A percentile compares a stretch with the other conserved stretches of the same genome.
These are phyloP conservation scores for Macroramphosus scolopax DNA, from an alignment of 2,797 vertebrate genomes.

Conservation along the genomic window DNA sequence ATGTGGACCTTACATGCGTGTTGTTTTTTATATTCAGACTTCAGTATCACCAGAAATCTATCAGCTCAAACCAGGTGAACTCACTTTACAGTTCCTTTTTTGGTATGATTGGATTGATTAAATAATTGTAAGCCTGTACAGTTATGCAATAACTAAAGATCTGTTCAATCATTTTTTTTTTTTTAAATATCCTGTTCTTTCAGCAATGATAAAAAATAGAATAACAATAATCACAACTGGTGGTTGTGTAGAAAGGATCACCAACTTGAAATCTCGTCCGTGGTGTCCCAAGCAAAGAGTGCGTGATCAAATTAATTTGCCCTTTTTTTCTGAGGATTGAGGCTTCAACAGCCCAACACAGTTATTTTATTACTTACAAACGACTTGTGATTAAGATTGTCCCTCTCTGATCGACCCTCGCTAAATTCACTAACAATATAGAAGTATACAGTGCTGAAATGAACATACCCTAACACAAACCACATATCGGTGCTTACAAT, in stretches of 20 bases:
- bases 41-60: too few relatives aligned
- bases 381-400: constrained; percentile 66
- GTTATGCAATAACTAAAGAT: constrained; percentile 1
- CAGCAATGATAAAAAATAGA: not conserved
- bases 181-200: too few relatives aligned
- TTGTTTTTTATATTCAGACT: too few relatives aligned
- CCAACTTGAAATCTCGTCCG: not conserved
- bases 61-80: too few relatives aligned
- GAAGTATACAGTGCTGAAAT: constrained; percentile 94
- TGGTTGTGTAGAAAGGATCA: not conserved
- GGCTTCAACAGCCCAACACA: constrained; percentile 67
- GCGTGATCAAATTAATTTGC: constrained; percentile 41
- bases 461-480: constrained; percentile 79
- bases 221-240: too few relatives aligned
- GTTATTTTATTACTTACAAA: constrained; percentile 76
- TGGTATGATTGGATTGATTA: not conserved
- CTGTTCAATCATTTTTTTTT: too few relatives aligned
- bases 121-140: not conserved
- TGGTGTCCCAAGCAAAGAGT: not conserved
- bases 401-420: constrained; percentile 65
- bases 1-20: too few relatives aligned
- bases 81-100: not conserved
- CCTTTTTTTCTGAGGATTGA: constrained; percentile 49
- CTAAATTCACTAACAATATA: constrained; percentile 77
- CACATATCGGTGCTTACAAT: constrained; percentile 82